These are phyloP conservation scores for Miichthys miiuy DNA, from an alignment of 2,797 vertebrate species.

Conservation along the genomic window DNA sequence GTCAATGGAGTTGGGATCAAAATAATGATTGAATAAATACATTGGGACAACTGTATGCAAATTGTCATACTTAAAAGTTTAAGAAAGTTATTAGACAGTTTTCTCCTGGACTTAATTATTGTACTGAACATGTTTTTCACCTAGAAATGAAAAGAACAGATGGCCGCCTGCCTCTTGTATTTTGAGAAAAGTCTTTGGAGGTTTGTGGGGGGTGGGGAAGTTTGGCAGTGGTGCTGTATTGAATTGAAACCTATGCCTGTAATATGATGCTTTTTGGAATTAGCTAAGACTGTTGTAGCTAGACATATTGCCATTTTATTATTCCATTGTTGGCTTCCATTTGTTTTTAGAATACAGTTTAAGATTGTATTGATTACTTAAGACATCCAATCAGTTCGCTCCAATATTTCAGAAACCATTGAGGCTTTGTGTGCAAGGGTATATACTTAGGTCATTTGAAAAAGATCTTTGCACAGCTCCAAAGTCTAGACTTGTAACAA, in stretches of 20 bases:
- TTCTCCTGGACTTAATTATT: constrained; percentile 36
- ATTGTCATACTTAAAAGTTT: not conserved
- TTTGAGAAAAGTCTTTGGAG: constrained; percentile 41
- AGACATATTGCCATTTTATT: not conserved
- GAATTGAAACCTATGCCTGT: constrained; percentile 10
- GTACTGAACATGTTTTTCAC: constrained; percentile 31
- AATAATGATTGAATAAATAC: not conserved
- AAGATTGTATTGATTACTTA: not conserved
- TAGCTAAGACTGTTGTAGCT: not conserved
- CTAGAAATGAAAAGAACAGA: constrained; percentile 47
- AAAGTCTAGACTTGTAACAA: constrained; percentile 7
- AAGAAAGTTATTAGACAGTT: not conserved
- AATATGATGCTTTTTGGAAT: constrained; percentile 23
- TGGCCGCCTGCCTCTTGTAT: constrained; percentile 43
- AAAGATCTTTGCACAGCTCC: not conserved
- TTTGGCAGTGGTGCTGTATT: constrained; percentile 35
- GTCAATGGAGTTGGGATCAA: not conserved
- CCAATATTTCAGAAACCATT: not conserved
- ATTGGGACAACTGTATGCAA: no score
- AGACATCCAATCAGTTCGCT: not conserved
- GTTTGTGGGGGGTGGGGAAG: constrained; percentile 17
- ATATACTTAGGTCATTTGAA: not conserved
- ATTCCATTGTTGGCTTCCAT: not conserved
- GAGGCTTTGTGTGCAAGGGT: not conserved
- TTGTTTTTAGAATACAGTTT: not conserved